Evolutionary conservation across 2,888 invertebrate species (phyloP).

Genomic region (Camptogramma bilineatum): DNA sequence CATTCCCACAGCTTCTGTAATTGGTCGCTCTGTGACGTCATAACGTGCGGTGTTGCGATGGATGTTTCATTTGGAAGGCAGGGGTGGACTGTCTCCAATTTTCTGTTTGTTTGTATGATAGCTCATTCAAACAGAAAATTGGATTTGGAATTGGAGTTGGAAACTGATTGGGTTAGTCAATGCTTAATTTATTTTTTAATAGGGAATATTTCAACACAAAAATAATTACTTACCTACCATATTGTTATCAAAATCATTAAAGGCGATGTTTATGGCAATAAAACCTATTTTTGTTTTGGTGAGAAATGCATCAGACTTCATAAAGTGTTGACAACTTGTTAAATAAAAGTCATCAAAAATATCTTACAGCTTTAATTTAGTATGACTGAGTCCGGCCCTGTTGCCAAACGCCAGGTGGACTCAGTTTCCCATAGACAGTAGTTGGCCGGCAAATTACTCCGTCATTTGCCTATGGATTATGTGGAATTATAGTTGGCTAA

Average conservation of each 20-base stretch:
- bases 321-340: too few species aligned
- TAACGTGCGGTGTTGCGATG: slow-evolving; percentile 42
- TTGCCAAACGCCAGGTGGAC: slow-evolving; percentile 45
- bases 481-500: slow-evolving; percentile 58
- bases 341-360: too few species aligned
- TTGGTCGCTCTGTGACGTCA: slow-evolving; percentile 50
- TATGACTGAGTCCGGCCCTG: slow-evolving; percentile 39
- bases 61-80: slow-evolving; percentile 23
- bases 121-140: too few species aligned
- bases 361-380: neutral
- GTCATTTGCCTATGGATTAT: slow-evolving; percentile 57
- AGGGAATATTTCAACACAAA: too few species aligned
- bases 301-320: too few species aligned
- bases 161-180: too few species aligned
- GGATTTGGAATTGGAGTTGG: too few species aligned
- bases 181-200: too few species aligned
- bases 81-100: slow-evolving; percentile 1
- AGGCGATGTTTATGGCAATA: too few species aligned
- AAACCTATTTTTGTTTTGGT: too few species aligned
- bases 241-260: too few species aligned
- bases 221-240: too few species aligned
- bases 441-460: slow-evolving; percentile 53
- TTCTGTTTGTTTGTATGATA: neutral
- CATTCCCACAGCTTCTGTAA: slow-evolving; percentile 61
- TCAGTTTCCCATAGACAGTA: slow-evolving; percentile 62